Evolutionary conservation across 2,888 invertebrate genomes (phyloP).

Genomic region (Pardosa pseudoannulata): DNA sequence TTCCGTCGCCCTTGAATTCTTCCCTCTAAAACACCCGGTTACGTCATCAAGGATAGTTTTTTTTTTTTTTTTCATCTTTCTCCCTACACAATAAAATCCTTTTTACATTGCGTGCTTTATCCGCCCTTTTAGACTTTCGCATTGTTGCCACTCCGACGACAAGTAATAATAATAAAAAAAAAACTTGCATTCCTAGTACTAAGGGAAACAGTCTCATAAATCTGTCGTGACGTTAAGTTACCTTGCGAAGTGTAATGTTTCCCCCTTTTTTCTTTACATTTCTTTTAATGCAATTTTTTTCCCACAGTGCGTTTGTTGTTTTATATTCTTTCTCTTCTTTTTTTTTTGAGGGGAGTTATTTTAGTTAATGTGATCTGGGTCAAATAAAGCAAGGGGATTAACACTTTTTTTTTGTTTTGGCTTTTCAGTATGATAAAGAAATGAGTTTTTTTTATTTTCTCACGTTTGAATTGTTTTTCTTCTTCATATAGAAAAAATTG

Average conservation of each 20-base stretch:
- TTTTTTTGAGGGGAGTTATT: not conserved
- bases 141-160: not conserved
- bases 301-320: too few species aligned
- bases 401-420: too few species aligned
- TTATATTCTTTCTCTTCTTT: not conserved
- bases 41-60: constrained; percentile 7
- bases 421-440: too few species aligned
- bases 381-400: too few species aligned
- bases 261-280: not conserved
- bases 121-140: not conserved
- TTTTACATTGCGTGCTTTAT: not conserved
- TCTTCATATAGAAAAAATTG: too few species aligned
- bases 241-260: not conserved
- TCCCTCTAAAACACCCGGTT: not conserved
- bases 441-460: too few species aligned
- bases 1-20: constrained; percentile 1
- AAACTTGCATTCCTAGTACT: not conserved
- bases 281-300: too few species aligned
- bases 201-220: not conserved
- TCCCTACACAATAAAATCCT: not conserved
- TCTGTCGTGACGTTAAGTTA: not conserved
- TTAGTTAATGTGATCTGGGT: too few species aligned
- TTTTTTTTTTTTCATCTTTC: too few species aligned
- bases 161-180: too few species aligned
- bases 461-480: too few species aligned